Evolutionary conservation across 2,888 invertebrate species (phyloP).

Genomic region (Microctonus aethiopoides): DNA sequence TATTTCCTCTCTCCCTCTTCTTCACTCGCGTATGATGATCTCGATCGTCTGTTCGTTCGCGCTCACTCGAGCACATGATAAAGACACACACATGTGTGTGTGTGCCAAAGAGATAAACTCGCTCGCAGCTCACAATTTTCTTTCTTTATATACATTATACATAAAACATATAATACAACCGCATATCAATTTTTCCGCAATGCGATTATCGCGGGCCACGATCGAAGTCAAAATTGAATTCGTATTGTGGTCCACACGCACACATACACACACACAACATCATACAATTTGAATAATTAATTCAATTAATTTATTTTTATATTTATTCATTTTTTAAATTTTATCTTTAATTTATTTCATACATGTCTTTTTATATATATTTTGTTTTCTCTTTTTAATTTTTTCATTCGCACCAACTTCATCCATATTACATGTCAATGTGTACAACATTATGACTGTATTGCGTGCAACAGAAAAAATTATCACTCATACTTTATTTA

Average conservation of each 20-base stretch:
- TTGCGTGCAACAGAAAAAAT: neutral
- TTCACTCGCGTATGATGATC: neutral
- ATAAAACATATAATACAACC: neutral
- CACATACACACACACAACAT: conserved; percentile 12
- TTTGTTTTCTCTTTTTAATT: too few relatives aligned
- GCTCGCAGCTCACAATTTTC: neutral
- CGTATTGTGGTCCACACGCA: conserved; percentile 51
- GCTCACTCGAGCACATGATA: neutral
- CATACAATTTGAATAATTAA: conserved; percentile 11
- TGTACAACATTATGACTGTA: neutral
- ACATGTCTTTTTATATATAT: too few relatives aligned
- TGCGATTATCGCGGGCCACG: conserved; percentile 48
- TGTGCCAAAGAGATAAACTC: neutral
- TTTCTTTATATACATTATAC: neutral
- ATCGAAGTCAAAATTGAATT: conserved; percentile 56
- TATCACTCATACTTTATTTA: neutral
- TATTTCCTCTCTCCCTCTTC: neutral
- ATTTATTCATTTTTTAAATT: conserved; percentile 23
- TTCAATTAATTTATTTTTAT: conserved; percentile 4
- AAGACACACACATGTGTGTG: neutral
- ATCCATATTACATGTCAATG: neutral
- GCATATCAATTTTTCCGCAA: neutral
- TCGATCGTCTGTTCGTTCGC: neutral
- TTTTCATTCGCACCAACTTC: too few relatives aligned
- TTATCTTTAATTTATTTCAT: too few relatives aligned